Conservation (phyloP, 2,797 vertebrate species). For the Anabacerthia variegaticeps region DNA sequence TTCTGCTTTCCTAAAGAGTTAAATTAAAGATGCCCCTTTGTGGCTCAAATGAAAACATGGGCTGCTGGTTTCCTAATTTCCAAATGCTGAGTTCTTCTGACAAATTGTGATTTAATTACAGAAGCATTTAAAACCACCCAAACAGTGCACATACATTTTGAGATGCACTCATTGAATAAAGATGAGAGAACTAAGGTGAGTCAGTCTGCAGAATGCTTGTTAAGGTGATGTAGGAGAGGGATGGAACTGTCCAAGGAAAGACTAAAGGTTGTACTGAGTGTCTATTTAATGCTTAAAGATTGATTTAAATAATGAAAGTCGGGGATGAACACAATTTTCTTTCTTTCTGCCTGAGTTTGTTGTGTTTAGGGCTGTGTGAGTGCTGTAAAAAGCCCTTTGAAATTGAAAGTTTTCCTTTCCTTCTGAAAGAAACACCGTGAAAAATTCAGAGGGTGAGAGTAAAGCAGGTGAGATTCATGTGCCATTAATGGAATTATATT, state of each 20-base stretch:
- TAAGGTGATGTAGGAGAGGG: neutral
- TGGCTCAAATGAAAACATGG: neutral
- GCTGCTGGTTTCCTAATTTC: neutral
- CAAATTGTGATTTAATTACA: neutral
- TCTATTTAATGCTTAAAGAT: neutral
- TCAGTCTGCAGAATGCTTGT: neutral
- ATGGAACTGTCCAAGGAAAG: neutral
- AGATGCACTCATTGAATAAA: neutral
- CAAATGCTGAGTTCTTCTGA: neutral
- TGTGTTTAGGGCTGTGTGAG: neutral
- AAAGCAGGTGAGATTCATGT: neutral
- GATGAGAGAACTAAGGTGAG: neutral
- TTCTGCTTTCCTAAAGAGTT: neutral
- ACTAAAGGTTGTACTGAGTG: neutral
- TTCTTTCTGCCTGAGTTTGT: neutral
- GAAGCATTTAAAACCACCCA: neutral
- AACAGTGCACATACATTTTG: neutral
- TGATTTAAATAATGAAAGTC: neutral
- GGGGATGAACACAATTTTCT: neutral
- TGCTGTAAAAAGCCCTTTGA: neutral
- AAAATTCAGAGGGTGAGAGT: neutral
- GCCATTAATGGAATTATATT: conserved; percentile 8
- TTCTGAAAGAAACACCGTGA: neutral
- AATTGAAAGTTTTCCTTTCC: neutral
- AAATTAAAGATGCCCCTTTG: neutral